Percentiles rank a stretch among this genome's conserved stretches.
Evolutionary conservation across 2,797 vertebrate genomes (phyloP).

Genomic region (Galago senegalensis): DNA sequence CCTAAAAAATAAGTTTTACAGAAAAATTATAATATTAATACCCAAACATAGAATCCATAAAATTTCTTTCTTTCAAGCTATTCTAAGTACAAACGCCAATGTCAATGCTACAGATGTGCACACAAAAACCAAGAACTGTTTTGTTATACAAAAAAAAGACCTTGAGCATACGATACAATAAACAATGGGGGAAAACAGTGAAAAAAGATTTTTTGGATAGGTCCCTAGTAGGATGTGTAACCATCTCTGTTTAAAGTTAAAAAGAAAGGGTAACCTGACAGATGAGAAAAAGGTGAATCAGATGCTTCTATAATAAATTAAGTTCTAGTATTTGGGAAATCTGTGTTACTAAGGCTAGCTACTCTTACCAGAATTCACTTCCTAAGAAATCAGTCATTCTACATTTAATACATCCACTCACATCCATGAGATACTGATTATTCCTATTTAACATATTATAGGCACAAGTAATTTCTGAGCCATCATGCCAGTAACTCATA

Average conservation of each 20-base stretch:
- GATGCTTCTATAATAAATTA: conserved; percentile 18
- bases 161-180: not conserved
- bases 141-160: conserved; percentile 32
- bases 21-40: conserved; percentile 45
- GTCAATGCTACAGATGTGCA: not conserved
- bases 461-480: conserved; percentile 27
- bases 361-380: conserved; percentile 54
- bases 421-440: not conserved
- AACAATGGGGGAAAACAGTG: conserved; percentile 42
- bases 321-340: conserved; percentile 53
- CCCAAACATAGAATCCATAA: conserved; percentile 13
- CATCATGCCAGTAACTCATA: not conserved
- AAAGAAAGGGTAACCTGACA: conserved; percentile 32
- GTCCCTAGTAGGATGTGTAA: not conserved
- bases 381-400: conserved; percentile 55
- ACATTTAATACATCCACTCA: not conserved
- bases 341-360: conserved; percentile 22
- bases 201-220: not conserved
- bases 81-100: not conserved
- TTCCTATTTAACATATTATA: conserved; percentile 28
- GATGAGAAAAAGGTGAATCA: not conserved
- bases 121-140: not conserved
- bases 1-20: conserved; percentile 24
- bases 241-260: conserved; percentile 43
- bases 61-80: conserved; percentile 29